Evolutionary conservation across 2,888 invertebrate species (phyloP), one percentile per base, ranked within the genome.

Genomic region (Mycalesis mineus): DNA sequence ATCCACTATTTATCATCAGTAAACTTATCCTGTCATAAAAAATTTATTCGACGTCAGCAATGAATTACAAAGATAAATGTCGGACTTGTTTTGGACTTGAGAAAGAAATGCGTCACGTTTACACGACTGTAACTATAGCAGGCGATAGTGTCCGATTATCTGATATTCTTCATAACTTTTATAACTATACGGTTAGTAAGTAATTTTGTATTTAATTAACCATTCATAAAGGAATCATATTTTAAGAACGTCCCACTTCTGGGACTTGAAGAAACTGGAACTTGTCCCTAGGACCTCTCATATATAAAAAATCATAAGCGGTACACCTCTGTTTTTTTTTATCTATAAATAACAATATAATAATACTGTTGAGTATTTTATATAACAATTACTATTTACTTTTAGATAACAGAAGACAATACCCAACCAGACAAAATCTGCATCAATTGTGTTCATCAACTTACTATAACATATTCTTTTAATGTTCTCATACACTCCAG

Each of bases 381-480:
- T n/a, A n/a, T n/a, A n/a, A n/a, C n/a, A n/a, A n/a, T n/a, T 11
- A n/a, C 51, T 22, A 39, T 55, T 44, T 45, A 52, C 50, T 77
- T 75, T 52, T 69, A 82, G 80, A 65, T 80, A 37, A 65, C 70
- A 15, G 64, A 68, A 29, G 74, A 81, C 53, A 81, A 84, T 36
- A 66, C 73, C 7, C 65, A 74, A 61, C 88, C 89, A 13, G 76
- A 81, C 42, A 80, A 77, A 40, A 73, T 90, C 29, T 90, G 90
- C 64, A 82, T 87, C 49, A 81, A 75, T 61, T 90, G 90, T 68
- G 81, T 86, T 29, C 83, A 86, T 61, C 88, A 89, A 39, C 77
- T 90, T 7, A 88, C 84, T 15, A 74, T 88, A 33, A 88, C 88
- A 22, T 84, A 88, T 69, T 87, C 89, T 2, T 90, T 90, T 66